Base-by-base conservation (phyloP, 2,888 invertebrate species). In the Spisula subtruncata region DNA sequence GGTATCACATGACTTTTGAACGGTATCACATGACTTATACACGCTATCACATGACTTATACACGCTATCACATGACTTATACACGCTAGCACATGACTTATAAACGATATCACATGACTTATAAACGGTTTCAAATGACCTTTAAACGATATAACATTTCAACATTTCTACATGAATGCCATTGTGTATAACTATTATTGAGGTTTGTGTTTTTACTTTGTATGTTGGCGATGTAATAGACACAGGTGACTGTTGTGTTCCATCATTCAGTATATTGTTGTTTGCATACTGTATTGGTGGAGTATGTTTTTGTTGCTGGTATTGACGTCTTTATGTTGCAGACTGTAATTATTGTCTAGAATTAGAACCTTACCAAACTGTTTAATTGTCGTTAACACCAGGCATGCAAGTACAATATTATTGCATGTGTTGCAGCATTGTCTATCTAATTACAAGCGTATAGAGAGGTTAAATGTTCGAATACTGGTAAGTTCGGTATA, bases 191-290 rank as follows among this genome's bases (percentile, higher is more conserved):
- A 66, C n/a, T n/a, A 25, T 66, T 66, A 25, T n/a, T 66, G 8
- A 60, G 2, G 20, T 66, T n/a, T n/a, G 8, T 41, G 25, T 75
- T 32, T 14, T 75, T 35, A 35, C 32, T 32, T 75, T 2, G 32
- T 32, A 75, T 75, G 18, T 75, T 1, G 18, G 75, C 16, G 75
- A 25, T 32, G 10, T 16, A 32, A 75, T 75, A 35, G 32, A 75
- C 75, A 75, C 75, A 75, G 35, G 75, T 75, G 75, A 18, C 29
- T 75, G 75, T 75, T 75, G 75, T 35, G 16, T 18, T 32, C 18
- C 18, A 75, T 75, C 75, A 75, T 32, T 2, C 0, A 35, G 35
- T 16, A 1, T 32, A 35, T 75, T 75, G 29, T 32, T 75, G 18
- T 75, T 35, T 35, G 75, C 35, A 75, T 75, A 8, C 14, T 12